phyloP scores from a whole-genome alignment of 2,888 invertebrate species.

The Leucoptera coffeella region DNA sequence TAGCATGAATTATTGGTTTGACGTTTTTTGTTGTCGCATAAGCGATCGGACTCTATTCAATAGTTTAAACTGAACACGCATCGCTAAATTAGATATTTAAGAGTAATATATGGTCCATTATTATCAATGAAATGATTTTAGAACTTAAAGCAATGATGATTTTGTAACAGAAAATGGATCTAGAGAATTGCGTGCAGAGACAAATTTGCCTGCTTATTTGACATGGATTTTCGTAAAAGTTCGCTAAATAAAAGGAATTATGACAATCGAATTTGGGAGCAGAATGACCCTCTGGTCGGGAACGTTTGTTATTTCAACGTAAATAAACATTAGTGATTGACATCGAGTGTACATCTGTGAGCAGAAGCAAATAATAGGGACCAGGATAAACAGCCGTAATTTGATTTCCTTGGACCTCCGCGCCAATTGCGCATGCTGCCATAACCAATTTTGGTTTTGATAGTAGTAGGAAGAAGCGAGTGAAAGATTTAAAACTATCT shows the following conservation, averaged over 20 bases:
- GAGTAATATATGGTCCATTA: too few species aligned
- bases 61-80: too few species aligned
- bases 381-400: conserved; percentile 41
- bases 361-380: conserved; percentile 45
- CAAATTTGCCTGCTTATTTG: conserved; percentile 15
- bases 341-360: conserved; percentile 43
- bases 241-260: conserved; percentile 21
- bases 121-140: too few species aligned
- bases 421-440: conserved; percentile 29
- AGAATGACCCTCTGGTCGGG: conserved; percentile 29
- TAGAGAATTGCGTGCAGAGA: too few species aligned
- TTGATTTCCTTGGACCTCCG: conserved; percentile 27
- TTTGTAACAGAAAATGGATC: too few species aligned
- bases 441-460: too few species aligned
- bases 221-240: conserved; percentile 7
- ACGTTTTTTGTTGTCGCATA: conserved; percentile 33
- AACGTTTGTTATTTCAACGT: conserved; percentile 46
- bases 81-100: too few species aligned
- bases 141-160: too few species aligned
- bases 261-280: conserved; percentile 32
- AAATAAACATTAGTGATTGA: conserved; percentile 48
- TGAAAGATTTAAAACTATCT: too few species aligned
- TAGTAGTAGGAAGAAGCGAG: too few species aligned
- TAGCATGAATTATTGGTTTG: conserved; percentile 50
- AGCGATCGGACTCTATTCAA: too few species aligned